A percentile compares a stretch with the other conserved stretches of the same genome.
These are phyloP conservation scores for Monochamus saltuarius DNA, from an alignment of 1,140 invertebrate species.

Conservation along the genomic window DNA sequence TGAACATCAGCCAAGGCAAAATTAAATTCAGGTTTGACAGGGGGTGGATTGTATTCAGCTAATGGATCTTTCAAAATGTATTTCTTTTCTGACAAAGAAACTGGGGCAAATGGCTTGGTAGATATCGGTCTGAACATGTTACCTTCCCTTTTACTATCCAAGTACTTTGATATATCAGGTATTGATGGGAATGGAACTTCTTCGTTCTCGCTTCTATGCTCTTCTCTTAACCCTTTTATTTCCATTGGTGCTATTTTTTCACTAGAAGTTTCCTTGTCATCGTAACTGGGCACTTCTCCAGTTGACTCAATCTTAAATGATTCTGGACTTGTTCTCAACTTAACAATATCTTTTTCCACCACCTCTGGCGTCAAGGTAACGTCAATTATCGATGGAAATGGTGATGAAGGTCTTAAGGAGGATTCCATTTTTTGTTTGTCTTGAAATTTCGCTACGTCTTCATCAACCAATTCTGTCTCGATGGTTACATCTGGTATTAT, in stretches of 20 bases:
- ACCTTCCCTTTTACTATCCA: slow-evolving; percentile 21
- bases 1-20: slow-evolving; percentile 35
- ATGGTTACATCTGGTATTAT: slow-evolving; percentile 37
- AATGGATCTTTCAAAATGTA: slow-evolving; percentile 34
- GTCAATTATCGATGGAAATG: slow-evolving; percentile 43
- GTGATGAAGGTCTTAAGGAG: slow-evolving; percentile 31
- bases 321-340: slow-evolving; percentile 39
- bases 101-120: slow-evolving; percentile 31
- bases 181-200: slow-evolving; percentile 35
- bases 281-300: neutral
- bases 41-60: slow-evolving; percentile 16
- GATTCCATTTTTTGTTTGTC: slow-evolving; percentile 26
- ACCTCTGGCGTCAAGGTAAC: slow-evolving; percentile 45
- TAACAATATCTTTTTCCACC: slow-evolving; percentile 39
- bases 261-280: neutral
- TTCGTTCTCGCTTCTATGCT: neutral
- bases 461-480: slow-evolving; percentile 29
- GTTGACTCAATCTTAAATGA: slow-evolving; percentile 30
- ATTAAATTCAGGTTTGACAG: slow-evolving; percentile 41
- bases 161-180: slow-evolving; percentile 38
- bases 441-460: slow-evolving; percentile 31
- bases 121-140: slow-evolving; percentile 20
- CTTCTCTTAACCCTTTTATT: neutral
- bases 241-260: neutral
- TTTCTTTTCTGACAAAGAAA: slow-evolving; percentile 32